A percentile compares a stretch with the other conserved stretches of the same genome.
phyloP scores from a whole-genome alignment of 2,888 invertebrate genomes.

The Phaedon cochleariae region DNA sequence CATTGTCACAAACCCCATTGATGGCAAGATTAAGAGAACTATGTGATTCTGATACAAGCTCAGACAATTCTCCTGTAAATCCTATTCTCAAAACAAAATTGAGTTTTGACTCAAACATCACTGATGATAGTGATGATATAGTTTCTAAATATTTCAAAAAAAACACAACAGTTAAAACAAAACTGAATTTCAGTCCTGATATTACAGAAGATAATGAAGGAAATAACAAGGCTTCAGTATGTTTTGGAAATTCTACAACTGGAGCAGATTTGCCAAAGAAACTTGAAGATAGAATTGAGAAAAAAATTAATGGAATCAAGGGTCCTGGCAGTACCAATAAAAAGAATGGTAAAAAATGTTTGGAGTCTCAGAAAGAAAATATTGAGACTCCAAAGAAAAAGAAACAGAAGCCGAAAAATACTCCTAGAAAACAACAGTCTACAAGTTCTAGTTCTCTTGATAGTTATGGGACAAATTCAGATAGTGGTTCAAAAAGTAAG shows the following conservation, averaged over 20 bases:
- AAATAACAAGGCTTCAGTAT: constrained; percentile 22
- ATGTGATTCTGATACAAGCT: constrained; percentile 52
- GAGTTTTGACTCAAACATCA: constrained; percentile 35
- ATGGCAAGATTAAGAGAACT: constrained; percentile 43
- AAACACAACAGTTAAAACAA: constrained; percentile 12
- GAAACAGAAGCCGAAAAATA: not conserved
- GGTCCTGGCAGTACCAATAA: not conserved
- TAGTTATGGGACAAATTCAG: not conserved
- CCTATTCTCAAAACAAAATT: constrained; percentile 32
- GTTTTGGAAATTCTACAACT: constrained; percentile 13
- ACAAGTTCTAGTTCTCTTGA: not conserved
- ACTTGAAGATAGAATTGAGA: constrained; percentile 37
- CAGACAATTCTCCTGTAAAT: constrained; percentile 22
- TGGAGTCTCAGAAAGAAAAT: constrained; percentile 21
- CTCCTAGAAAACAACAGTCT: not conserved
- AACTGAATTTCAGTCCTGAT: constrained; percentile 9
- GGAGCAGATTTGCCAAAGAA: constrained; percentile 24
- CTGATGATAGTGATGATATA: constrained; percentile 16
- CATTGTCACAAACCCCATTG: constrained; percentile 48
- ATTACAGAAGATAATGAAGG: constrained; percentile 9
- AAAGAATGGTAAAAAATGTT: constrained; percentile 6
- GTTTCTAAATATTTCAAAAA: constrained; percentile 30
- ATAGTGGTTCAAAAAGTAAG: not conserved
- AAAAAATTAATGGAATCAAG: constrained; percentile 15
- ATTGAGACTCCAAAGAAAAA: not conserved